Evolutionary conservation across 2,113 vertebrate species (phyloP), one percentile per base, ranked within the genome.

Genomic region (Agelaius phoeniceus): DNA sequence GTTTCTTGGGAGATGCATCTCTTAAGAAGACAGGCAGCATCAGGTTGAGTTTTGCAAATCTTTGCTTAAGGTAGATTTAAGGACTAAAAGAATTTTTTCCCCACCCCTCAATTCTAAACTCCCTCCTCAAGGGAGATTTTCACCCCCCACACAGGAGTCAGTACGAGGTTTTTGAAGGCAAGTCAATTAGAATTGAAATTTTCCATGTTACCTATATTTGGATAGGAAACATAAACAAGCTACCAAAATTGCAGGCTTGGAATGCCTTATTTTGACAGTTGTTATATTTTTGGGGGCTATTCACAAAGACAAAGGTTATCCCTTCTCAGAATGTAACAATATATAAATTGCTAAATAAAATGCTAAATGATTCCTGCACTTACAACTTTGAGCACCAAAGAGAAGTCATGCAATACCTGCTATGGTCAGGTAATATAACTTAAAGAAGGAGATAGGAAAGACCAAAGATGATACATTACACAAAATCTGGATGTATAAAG

Each of bases 11-110:
- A 96, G 49, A 65, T 83, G 15, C 59, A 78, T 74, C 44, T 88
- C 76, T 94, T 80, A 84, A 78, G 75, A 95, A 85, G 84, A 89
- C 51, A 93, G 73, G 66, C 44, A 91, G 49, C 80, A 91, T 78
- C 80, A 81, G 39, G 67, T 13, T 93, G 83, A 87, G 81, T 87
- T 94, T 93, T 81, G 66, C 63, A 94, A 88, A 89, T 67, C 78
- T 80, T 91, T 68, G 48, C 83, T 95, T 84, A 84, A 77, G 85
- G 87, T 41, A 68, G 37, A 62, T 83, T 80, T 75, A 73, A 87
- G 63, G 41, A n/a, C 65, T 35, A 48, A 75, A 80, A 93, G 17
- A 2, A 81, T 54, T 80, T 8, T 72, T 52, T 30, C 19, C 46
- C n/a, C 13, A 61, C 43, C 26, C 11, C 35, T 78, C 27, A 77